Conservation (phyloP, 2,888 invertebrate species). For the Euclidia mi region DNA sequence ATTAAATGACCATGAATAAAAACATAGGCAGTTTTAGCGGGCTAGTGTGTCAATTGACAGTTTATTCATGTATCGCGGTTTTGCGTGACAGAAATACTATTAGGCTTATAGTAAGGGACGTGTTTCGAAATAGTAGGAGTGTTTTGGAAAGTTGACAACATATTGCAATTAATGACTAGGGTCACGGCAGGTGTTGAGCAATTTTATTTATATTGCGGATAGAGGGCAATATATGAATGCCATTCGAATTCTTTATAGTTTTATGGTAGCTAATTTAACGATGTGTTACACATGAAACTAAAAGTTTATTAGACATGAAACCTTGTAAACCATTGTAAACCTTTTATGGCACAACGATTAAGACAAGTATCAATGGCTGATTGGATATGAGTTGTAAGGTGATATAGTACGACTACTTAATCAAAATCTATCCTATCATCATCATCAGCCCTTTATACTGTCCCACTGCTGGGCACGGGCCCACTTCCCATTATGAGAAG, state of each 20-base stretch:
- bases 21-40: constrained; percentile 6
- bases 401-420: too few species aligned
- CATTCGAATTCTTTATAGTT: not conserved
- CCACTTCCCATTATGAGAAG: too few species aligned
- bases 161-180: not conserved
- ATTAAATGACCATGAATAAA: constrained; percentile 19
- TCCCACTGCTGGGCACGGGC: too few species aligned
- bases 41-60: constrained; percentile 15
- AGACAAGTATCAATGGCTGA: too few species aligned
- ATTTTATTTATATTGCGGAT: not conserved
- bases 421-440: too few species aligned
- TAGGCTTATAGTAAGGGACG: not conserved
- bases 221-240: not conserved
- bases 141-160: not conserved
- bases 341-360: too few species aligned
- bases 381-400: too few species aligned
- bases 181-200: not conserved
- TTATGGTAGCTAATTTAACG: not conserved
- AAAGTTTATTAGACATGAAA: too few species aligned
- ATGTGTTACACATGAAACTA: not conserved
- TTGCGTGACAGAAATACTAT: constrained; percentile 7
- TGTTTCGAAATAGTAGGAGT: not conserved
- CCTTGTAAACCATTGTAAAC: too few species aligned
- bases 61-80: constrained; percentile 1
- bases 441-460: too few species aligned